Conservation (phyloP, 2,888 invertebrate genomes). For the Callosobruchus maculatus region DNA sequence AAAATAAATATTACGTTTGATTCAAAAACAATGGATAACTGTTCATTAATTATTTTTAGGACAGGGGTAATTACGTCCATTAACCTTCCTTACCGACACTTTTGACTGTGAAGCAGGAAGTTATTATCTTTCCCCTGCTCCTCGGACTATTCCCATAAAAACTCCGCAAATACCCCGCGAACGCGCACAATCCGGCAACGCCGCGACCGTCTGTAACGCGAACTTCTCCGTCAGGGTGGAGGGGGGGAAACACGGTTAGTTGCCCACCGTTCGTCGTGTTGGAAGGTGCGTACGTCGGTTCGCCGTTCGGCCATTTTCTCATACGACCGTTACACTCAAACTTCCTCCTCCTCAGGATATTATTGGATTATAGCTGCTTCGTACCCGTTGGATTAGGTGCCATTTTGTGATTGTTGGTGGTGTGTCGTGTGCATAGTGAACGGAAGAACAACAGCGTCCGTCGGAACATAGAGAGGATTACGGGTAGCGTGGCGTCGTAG, state of each 20-base stretch:
- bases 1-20: too few relatives aligned
- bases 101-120: too few relatives aligned
- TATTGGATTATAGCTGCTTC: neutral
- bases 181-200: constrained; percentile 2
- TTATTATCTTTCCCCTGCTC: neutral
- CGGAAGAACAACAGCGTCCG: neutral
- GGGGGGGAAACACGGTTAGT: constrained; percentile 36
- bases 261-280: constrained; percentile 31
- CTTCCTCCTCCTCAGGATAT: neutral
- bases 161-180: neutral
- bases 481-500: neutral
- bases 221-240: constrained; percentile 9
- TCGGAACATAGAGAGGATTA: constrained; percentile 17
- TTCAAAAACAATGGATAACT: too few relatives aligned
- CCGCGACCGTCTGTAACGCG: neutral
- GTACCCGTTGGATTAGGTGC: neutral
- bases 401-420: neutral
- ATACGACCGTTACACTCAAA: neutral
- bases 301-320: neutral
- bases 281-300: neutral
- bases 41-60: too few relatives aligned
- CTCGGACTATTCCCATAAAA: neutral
- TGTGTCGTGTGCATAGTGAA: neutral
- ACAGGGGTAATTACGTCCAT: too few relatives aligned
- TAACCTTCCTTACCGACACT: too few relatives aligned